These are phyloP conservation scores for Fragum whitleyi DNA, from an alignment of 2,888 invertebrate genomes.

Conservation along the genomic window DNA sequence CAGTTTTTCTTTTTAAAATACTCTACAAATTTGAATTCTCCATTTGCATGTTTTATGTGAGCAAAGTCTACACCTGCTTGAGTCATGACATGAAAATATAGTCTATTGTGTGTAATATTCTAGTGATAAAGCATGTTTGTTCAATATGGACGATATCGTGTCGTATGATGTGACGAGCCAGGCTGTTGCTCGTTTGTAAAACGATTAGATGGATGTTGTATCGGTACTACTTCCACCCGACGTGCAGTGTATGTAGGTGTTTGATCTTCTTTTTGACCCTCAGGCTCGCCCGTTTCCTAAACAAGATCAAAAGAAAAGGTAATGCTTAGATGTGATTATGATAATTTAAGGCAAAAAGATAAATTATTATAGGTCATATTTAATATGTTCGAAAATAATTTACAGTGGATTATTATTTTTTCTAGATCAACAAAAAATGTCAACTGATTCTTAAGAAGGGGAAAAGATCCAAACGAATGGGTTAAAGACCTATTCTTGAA, in stretches of 20 bases:
- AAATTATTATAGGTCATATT: neutral
- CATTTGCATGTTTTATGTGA: neutral
- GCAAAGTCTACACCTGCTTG: neutral
- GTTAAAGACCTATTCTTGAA: too few relatives aligned
- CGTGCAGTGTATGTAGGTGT: constrained; percentile 1
- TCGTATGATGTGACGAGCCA: neutral
- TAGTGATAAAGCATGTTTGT: neutral
- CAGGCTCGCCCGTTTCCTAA: neutral
- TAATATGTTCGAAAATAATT: too few relatives aligned
- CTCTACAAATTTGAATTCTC: neutral
- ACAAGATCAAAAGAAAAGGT: neutral
- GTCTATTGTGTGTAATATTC: neutral
- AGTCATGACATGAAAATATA: neutral
- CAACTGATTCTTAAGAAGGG: too few relatives aligned
- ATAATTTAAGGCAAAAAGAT: neutral
- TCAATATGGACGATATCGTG: neutral
- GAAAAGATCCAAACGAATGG: too few relatives aligned
- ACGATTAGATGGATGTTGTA: neutral
- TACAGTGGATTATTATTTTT: too few relatives aligned
- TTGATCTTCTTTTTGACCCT: neutral
- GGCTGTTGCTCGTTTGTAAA: neutral
- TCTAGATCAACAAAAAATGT: too few relatives aligned
- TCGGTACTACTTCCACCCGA: neutral
- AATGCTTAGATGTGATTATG: neutral
- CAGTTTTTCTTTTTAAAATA: neutral